Evolutionary conservation across 2,113 vertebrate genomes (phyloP).

Genomic region (Sphaerodactylus townsendi): DNA sequence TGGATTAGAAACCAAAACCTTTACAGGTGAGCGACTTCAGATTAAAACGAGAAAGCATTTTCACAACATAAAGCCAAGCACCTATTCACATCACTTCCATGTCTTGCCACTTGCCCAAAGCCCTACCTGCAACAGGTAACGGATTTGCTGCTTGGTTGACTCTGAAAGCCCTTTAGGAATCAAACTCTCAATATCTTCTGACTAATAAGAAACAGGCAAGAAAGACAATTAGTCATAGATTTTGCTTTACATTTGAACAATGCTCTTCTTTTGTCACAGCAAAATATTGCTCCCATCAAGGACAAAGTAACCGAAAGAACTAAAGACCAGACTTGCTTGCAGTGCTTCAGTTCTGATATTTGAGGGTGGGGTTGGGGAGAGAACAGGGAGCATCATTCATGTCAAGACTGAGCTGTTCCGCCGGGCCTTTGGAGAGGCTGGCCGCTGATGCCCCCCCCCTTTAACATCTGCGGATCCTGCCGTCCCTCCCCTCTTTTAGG

Average conservation of each 20-base stretch:
- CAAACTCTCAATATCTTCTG: slow-evolving; percentile 86
- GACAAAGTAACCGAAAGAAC: background rate
- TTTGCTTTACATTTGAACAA: background rate
- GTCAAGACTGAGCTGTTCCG: no score
- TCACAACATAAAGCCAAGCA: background rate
- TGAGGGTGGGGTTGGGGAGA: no score
- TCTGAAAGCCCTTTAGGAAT: slow-evolving; percentile 94
- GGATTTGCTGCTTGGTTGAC: slow-evolving; percentile 96
- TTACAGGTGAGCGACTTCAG: background rate
- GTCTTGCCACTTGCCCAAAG: no score
- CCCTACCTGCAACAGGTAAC: slow-evolving; percentile 91
- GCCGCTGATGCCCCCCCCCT: no score
- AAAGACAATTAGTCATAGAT: background rate
- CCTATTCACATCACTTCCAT: accelerated
- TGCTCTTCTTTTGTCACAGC: background rate
- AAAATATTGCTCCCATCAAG: background rate
- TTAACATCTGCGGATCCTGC: no score
- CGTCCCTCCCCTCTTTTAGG: no score
- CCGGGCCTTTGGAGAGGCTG: no score
- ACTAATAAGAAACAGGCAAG: slow-evolving; percentile 65
- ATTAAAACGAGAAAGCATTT: background rate
- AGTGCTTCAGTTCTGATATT: background rate
- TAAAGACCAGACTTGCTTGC: background rate
- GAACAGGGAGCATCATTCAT: background rate
- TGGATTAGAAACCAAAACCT: background rate